These are phyloP conservation scores for Collichthys lucidus DNA, from an alignment of 2,113 vertebrate genomes.

Conservation along the genomic window DNA sequence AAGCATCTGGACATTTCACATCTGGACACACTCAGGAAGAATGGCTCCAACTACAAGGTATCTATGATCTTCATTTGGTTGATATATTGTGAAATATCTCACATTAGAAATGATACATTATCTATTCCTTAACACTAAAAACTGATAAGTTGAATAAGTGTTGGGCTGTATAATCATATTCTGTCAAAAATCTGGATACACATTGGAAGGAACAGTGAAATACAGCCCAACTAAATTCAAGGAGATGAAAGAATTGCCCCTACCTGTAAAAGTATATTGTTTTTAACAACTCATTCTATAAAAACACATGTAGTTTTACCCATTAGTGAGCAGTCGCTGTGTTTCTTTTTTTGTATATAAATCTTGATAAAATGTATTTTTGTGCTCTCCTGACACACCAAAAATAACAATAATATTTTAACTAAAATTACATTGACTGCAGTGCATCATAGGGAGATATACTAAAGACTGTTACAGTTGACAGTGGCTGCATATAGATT, in stretches of 20 bases:
- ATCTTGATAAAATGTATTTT: neutral
- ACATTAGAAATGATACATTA: neutral
- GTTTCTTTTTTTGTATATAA: neutral
- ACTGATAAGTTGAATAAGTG: neutral
- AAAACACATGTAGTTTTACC: neutral
- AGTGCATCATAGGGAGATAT: neutral
- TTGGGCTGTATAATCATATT: neutral
- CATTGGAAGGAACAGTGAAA: neutral
- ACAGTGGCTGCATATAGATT: neutral
- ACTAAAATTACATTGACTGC: neutral
- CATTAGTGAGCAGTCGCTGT: neutral
- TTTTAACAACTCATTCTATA: neutral
- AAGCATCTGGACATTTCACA: constrained; percentile 45
- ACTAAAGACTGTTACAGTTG: neutral
- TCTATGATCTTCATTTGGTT: constrained; percentile 2
- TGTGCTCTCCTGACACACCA: neutral
- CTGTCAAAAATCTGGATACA: neutral
- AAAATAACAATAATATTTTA: neutral
- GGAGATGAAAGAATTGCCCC: neutral
- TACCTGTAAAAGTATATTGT: neutral
- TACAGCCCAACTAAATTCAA: neutral
- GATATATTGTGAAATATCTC: neutral
- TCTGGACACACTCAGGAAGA: constrained; percentile 44
- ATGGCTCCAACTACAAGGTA: constrained; percentile 74
- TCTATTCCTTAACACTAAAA: neutral